Conservation (phyloP, 2,888 invertebrate species). For the Microctonus aethiopoides region DNA sequence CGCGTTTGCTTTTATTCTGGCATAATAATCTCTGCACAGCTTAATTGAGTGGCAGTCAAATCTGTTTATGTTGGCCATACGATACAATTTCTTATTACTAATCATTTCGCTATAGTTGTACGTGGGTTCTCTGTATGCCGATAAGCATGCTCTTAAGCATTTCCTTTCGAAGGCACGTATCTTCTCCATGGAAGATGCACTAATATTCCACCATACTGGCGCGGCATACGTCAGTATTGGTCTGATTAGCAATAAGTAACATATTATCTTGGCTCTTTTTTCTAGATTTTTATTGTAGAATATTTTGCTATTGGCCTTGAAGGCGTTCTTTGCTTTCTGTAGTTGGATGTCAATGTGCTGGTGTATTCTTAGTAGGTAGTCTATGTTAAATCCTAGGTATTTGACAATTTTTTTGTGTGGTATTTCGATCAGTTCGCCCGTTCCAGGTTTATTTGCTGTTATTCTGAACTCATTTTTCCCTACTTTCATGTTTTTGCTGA, state of each 20-base stretch:
- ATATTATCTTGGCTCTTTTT: conserved; percentile 23
- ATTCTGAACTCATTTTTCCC: too few species aligned
- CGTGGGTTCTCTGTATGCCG: neutral
- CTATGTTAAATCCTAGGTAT: neutral
- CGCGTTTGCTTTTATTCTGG: neutral
- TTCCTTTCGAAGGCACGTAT: conserved; percentile 20
- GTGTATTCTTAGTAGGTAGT: neutral
- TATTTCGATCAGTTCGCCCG: neutral
- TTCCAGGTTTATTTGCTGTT: too few species aligned
- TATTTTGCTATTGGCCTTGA: neutral
- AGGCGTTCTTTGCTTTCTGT: neutral
- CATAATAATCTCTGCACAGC: conserved; percentile 29
- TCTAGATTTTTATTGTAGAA: too few species aligned
- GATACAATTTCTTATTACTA: neutral
- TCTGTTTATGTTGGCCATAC: conserved; percentile 22
- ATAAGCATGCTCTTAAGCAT: conserved; percentile 19
- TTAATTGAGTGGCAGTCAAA: conserved; percentile 28
- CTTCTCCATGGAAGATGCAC: conserved; percentile 2
- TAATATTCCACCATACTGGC: conserved; percentile 5
- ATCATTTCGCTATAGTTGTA: neutral
- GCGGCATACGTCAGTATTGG: conserved; percentile 18
- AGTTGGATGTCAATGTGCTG: neutral
- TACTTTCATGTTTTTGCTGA: too few species aligned
- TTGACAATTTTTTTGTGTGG: neutral
- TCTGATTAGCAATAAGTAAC: conserved; percentile 27